phyloP scores from a whole-genome alignment of 1,140 invertebrate genomes.

The Harlomillsia oculata region DNA sequence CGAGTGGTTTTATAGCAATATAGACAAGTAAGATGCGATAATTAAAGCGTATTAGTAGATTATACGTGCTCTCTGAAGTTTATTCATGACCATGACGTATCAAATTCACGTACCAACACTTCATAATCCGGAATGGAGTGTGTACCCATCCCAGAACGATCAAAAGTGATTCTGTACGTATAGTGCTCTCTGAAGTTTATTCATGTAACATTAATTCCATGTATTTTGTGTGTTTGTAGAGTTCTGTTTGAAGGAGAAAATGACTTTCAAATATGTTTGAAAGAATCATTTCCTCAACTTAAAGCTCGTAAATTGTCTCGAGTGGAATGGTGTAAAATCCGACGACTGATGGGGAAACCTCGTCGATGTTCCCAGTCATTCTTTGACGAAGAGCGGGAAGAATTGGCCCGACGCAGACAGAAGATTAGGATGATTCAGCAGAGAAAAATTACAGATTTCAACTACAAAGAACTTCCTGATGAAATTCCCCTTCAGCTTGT shows the following conservation, averaged over 20 bases:
- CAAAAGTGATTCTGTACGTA: slow-evolving; percentile 95
- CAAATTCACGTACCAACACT: too few relatives aligned
- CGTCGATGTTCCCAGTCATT: slow-evolving; percentile 84
- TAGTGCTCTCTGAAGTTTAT: too few relatives aligned
- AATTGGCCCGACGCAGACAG: slow-evolving; percentile 78
- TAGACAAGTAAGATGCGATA: slow-evolving; percentile 60
- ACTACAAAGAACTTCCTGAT: slow-evolving; percentile 81
- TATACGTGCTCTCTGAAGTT: not conserved
- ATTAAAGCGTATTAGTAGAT: not conserved
- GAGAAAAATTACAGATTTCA: slow-evolving; percentile 71
- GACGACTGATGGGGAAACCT: slow-evolving; percentile 94
- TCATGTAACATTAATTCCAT: slow-evolving; percentile 7
- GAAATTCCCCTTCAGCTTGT: slow-evolving; percentile 93
- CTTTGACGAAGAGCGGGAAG: slow-evolving; percentile 85
- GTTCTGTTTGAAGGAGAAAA: slow-evolving; percentile 91
- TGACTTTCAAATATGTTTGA: slow-evolving; percentile 89
- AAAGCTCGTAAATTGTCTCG: slow-evolving; percentile 74
- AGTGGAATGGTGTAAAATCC: slow-evolving; percentile 90
- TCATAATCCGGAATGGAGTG: slow-evolving; percentile 87
- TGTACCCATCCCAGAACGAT: slow-evolving; percentile 81
- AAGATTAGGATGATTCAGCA: slow-evolving; percentile 91
- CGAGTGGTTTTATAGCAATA: slow-evolving; percentile 98
- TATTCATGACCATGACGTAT: not conserved
- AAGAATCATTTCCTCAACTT: slow-evolving; percentile 87
- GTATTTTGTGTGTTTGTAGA: slow-evolving; percentile 43